Percentiles rank a stretch among this genome's conserved stretches.
phyloP scores from a whole-genome alignment of 2,113 vertebrate species.

The Morone saxatilis region DNA sequence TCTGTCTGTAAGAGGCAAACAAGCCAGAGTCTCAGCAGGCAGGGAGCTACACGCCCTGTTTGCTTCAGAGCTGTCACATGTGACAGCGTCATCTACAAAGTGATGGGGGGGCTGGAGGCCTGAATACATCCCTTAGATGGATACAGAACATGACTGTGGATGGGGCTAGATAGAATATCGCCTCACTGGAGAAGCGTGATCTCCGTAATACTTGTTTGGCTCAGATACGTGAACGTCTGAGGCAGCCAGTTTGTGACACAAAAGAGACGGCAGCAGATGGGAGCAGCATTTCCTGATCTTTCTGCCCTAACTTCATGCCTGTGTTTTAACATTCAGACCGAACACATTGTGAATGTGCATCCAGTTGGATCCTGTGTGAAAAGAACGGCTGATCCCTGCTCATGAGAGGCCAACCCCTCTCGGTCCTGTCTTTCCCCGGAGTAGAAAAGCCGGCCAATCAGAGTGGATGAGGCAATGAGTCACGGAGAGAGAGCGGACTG shows the following conservation, averaged over 20 bases:
- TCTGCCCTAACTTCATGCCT: neutral
- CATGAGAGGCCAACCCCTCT: conserved; percentile 58
- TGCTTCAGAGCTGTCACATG: conserved; percentile 69
- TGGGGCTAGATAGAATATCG: neutral
- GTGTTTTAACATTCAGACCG: conserved; percentile 25
- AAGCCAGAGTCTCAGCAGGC: conserved; percentile 48
- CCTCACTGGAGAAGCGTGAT: neutral
- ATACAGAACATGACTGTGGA: conserved; percentile 19
- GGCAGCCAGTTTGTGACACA: neutral
- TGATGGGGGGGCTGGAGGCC: conserved; percentile 20
- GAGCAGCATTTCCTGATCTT: neutral
- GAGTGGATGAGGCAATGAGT: conserved; percentile 63
- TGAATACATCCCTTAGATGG: conserved; percentile 26
- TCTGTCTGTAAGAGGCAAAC: conserved; percentile 51
- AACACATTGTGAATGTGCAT: conserved; percentile 42
- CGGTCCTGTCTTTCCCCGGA: conserved; percentile 54
- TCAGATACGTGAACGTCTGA: neutral
- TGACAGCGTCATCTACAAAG: conserved; percentile 56
- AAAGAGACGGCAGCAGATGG: neutral
- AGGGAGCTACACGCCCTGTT: conserved; percentile 66
- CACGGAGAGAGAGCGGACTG: conserved; percentile 59
- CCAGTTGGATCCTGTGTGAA: conserved; percentile 51
- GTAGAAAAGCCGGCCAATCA: conserved; percentile 75
- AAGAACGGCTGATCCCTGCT: conserved; percentile 65
- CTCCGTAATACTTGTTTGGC: conserved; percentile 1